A percentile compares a stretch with the other conserved stretches of the same genome.
Evolutionary conservation across 2,888 invertebrate species (phyloP).

Genomic region (Troilus luridus): DNA sequence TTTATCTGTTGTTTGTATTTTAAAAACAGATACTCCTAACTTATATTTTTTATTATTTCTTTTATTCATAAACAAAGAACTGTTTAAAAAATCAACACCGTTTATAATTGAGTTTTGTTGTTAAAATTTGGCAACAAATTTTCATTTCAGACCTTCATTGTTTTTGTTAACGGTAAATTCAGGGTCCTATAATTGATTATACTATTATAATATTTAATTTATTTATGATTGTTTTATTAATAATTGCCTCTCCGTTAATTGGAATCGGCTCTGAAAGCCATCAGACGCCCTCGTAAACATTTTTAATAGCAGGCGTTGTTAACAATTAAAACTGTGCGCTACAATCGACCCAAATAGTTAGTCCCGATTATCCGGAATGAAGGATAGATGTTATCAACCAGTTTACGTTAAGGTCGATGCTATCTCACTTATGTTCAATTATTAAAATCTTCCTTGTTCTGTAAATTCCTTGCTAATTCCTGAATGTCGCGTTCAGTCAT

Average conservation of each 20-base stretch:
- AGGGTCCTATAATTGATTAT: not conserved
- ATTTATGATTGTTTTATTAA: not conserved
- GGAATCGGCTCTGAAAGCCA: not conserved
- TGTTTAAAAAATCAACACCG: too few relatives aligned
- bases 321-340: slow-evolving; percentile 17
- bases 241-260: not conserved
- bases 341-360: not conserved
- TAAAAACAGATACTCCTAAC: too few relatives aligned
- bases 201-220: not conserved
- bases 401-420: not conserved
- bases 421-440: not conserved
- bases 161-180: too few relatives aligned
- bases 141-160: too few relatives aligned
- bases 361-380: not conserved
- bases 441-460: not conserved
- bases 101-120: too few relatives aligned
- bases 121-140: too few relatives aligned
- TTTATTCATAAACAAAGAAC: too few relatives aligned
- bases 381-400: not conserved
- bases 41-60: too few relatives aligned
- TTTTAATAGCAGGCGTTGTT: not conserved
- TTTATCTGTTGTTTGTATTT: too few relatives aligned
- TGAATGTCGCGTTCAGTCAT: too few relatives aligned
- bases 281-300: not conserved
- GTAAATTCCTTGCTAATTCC: too few relatives aligned